These are phyloP conservation scores for Sipha maydis DNA, from an alignment of 2,888 invertebrate species.

Conservation along the genomic window DNA sequence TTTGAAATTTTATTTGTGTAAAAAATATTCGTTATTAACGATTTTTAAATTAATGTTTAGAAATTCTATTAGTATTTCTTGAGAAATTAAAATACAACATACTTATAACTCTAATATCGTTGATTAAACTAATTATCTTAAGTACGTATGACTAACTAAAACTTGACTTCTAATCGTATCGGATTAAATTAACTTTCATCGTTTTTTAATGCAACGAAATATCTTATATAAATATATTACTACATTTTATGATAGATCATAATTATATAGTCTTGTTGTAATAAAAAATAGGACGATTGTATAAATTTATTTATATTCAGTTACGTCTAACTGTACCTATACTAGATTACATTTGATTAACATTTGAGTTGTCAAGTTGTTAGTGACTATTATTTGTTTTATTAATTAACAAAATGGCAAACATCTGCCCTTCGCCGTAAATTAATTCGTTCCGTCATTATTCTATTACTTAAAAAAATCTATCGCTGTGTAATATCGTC, in stretches of 20 bases:
- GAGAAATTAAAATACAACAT: background rate
- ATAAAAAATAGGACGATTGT: background rate
- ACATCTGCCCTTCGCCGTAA: background rate
- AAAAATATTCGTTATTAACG: slow-evolving; percentile 20
- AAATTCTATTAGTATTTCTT: slow-evolving; percentile 53
- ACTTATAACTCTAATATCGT: too few relatives aligned
- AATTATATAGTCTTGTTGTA: background rate
- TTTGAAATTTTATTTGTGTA: background rate
- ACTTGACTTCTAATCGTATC: background rate
- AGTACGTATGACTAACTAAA: background rate
- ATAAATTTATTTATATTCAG: background rate
- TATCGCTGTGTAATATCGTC: background rate
- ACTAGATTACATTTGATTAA: background rate
- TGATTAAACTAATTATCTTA: background rate
- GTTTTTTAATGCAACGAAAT: too few relatives aligned
- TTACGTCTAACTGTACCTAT: background rate
- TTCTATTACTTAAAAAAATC: background rate
- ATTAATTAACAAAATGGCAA: background rate
- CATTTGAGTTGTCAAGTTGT: background rate
- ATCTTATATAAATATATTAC: too few relatives aligned
- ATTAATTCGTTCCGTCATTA: background rate
- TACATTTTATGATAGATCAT: background rate
- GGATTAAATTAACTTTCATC: background rate
- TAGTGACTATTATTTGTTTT: background rate
- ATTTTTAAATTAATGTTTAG: background rate